Percentiles rank a stretch among this genome's conserved stretches.
Evolutionary conservation across 2,797 vertebrate genomes (phyloP).

Genomic region (Cyclura pinguis): DNA sequence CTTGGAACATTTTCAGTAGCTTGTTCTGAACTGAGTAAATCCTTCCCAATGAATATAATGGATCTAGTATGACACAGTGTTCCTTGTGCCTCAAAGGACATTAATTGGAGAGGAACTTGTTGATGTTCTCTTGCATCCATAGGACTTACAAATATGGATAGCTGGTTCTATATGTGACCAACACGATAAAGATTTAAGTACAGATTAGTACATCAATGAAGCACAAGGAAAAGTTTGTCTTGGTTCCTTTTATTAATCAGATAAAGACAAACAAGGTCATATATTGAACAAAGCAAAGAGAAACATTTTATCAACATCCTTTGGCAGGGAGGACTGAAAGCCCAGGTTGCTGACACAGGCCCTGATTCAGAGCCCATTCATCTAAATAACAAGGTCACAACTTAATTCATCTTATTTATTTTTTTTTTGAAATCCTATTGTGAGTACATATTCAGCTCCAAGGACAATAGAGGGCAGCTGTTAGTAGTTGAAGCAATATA

Average conservation of each 20-base stretch:
- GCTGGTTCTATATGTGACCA: neutral
- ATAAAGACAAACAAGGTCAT: conserved; percentile 2
- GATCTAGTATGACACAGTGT: neutral
- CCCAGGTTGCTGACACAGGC: neutral
- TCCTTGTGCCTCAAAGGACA: conserved; percentile 7
- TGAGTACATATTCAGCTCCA: neutral
- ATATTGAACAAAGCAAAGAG: neutral
- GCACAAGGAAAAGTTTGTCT: neutral
- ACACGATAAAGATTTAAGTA: neutral
- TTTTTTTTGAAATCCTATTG: neutral
- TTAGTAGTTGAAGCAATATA: neutral
- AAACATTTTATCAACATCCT: neutral
- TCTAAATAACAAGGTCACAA: neutral
- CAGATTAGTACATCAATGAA: neutral
- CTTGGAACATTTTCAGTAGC: neutral
- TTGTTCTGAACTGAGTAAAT: conserved; percentile 7
- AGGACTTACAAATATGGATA: neutral
- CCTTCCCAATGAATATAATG: conserved; percentile 12
- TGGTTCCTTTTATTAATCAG: neutral
- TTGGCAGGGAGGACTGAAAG: neutral
- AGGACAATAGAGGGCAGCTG: neutral
- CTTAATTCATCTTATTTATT: neutral
- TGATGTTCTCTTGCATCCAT: neutral
- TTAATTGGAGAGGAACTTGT: neutral
- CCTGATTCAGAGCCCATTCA: neutral